Conservation (phyloP, 2,888 invertebrate species). For the Scelioninae gen. 2 region DNA sequence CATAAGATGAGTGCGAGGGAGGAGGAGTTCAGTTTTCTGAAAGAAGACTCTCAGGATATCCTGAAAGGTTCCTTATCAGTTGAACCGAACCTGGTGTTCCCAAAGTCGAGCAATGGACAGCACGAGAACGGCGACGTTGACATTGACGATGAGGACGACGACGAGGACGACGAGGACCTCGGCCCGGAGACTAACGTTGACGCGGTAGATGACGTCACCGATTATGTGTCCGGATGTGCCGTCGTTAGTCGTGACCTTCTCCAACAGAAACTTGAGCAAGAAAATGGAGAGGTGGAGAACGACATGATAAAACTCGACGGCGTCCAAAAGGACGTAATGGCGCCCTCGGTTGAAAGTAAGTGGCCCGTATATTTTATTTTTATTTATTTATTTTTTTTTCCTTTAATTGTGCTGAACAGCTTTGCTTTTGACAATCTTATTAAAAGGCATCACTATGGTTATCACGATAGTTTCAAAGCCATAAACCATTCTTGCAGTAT, state of each 20-base stretch:
- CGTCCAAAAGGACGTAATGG: slow-evolving; percentile 21
- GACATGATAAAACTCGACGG: slow-evolving; percentile 33
- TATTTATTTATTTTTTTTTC: no score
- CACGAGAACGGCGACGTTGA: slow-evolving; percentile 69
- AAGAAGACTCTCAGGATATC: slow-evolving; percentile 54
- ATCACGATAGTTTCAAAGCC: no score
- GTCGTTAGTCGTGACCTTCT: slow-evolving; percentile 64
- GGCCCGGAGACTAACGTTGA: slow-evolving; percentile 88
- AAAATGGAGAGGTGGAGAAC: slow-evolving; percentile 44
- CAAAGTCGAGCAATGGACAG: slow-evolving; percentile 66
- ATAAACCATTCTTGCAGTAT: no score
- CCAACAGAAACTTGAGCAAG: slow-evolving; percentile 65
- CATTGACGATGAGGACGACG: slow-evolving; percentile 70
- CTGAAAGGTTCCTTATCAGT: slow-evolving; percentile 46
- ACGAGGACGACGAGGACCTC: slow-evolving; percentile 78
- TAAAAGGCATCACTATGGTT: no score
- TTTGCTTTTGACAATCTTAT: no score
- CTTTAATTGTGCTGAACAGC: no score
- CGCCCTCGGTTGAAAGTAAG: slow-evolving; percentile 32
- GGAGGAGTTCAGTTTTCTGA: slow-evolving; percentile 54
- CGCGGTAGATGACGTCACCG: slow-evolving; percentile 78
- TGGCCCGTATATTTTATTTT: background rate
- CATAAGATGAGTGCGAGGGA: slow-evolving; percentile 53
- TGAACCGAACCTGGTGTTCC: slow-evolving; percentile 46
- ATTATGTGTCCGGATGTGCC: slow-evolving; percentile 25